Evolutionary conservation across 2,888 invertebrate species (phyloP).

Genomic region (Oeneis ivallda): DNA sequence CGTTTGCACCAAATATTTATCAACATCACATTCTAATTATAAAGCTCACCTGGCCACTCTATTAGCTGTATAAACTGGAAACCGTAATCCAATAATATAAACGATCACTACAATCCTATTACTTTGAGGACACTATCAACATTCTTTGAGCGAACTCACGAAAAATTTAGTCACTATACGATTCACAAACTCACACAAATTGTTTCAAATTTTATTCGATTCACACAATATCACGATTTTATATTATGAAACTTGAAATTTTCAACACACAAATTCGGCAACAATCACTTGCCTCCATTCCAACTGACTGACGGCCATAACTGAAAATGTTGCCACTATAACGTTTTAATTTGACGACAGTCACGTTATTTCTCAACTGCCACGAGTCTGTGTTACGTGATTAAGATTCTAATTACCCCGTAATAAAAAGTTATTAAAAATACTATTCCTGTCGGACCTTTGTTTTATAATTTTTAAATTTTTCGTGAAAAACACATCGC

Average conservation of each 20-base stretch:
- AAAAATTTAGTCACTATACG: conserved; percentile 59
- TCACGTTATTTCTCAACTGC: conserved; percentile 64
- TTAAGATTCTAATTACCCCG: conserved; percentile 32
- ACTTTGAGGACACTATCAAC: conserved; percentile 74
- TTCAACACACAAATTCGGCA: conserved; percentile 69
- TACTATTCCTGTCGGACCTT: no score
- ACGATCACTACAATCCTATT: conserved; percentile 74
- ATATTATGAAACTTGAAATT: conserved; percentile 66
- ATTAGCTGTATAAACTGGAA: conserved; percentile 69
- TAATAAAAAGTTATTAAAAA: background rate
- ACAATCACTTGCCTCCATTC: conserved; percentile 61
- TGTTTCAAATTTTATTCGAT: conserved; percentile 53
- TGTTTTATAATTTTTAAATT: no score
- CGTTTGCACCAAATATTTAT: conserved; percentile 27
- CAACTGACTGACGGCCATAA: conserved; percentile 77
- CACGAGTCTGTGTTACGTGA: conserved; percentile 58
- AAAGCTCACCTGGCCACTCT: conserved; percentile 67
- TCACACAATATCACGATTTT: conserved; percentile 63
- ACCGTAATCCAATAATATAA: conserved; percentile 77
- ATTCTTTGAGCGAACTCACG: conserved; percentile 66
- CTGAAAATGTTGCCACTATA: conserved; percentile 61
- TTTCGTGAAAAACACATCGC: no score
- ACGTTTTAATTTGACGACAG: conserved; percentile 36
- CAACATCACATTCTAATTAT: conserved; percentile 31
- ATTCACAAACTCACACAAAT: conserved; percentile 63